Base-by-base conservation (phyloP, 1,140 invertebrate genomes). In the Hycleus phaleratus region DNA sequence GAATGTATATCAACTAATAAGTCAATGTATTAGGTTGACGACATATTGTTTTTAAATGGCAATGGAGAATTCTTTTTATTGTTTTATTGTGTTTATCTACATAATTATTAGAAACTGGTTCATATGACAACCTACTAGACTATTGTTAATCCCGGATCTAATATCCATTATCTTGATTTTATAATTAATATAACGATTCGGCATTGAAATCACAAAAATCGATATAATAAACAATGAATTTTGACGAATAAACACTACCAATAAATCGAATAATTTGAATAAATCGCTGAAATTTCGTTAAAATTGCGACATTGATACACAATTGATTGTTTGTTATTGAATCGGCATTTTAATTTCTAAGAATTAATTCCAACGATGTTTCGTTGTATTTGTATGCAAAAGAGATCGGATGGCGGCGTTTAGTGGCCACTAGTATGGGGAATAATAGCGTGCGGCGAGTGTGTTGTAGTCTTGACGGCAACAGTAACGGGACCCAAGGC, bases 401-500 rank as follows among this genome's bases (percentile, higher is more conserved):
- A 32, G 32, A 32, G 32, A 32, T 32, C 32, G 32, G 32, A 32
- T 32, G 32, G 32, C 32, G 32, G 32, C 32, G 32, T 32, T 32
- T 18, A 18, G 7, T 7, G 7, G 32, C 32, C 32, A 32, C 32
- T 32, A 32, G 32, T 32, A 7, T 32, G 32, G 32, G 32, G 32
- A 32, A 32, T 32, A 32, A 18, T 32, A 32, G 32, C 32, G 32
- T 32, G 32, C 32, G 32, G 32, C 32, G 40, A 42, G 40, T 42
- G 40, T 42, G 4, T 3, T 42, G 40, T 42, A 11, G 40, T 32
- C 32, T 32, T 32, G 32, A 42, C 40, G 40, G 52, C 32, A 32
- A 47, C 50, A 52, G 58, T 60, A 60, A 60, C 58, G 58, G 58
- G 58, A 56, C 58, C 58, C 58, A 60, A 60, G 58, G 58, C 58